Evolutionary conservation across 2,888 invertebrate species (phyloP), one percentile per base, ranked within the genome.

Genomic region (Xestia c-nigrum): DNA sequence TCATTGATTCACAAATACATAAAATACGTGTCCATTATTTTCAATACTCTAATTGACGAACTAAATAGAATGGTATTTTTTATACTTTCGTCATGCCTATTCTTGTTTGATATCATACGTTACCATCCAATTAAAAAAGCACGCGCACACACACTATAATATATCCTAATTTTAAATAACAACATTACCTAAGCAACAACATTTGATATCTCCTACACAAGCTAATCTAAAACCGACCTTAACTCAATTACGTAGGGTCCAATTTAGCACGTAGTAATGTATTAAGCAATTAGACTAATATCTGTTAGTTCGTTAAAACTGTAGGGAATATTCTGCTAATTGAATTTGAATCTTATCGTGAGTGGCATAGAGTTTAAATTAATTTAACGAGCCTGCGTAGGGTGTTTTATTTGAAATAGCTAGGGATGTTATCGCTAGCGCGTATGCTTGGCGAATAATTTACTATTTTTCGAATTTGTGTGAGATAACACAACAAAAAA

Each of bases 241-340:
- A 52, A 43, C 0, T 12, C 21, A 0, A 63, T 21, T 0, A 0
- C 0, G 0, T 61, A 83, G n/a, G 47, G 59, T 83, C 19, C 50
- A 73, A n/a, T 67, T 81, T 55, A 14, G 21, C 46, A 50, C 24
- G 43, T 14, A 43, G 9, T 21, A 19, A 70, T 12, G 50, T 68
- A 65, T 73, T 21, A 59, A 71, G 65, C 78, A 85, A 84, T 82
- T 78, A 85, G 61, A 72, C 72, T 77, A 80, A 70, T 72, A 74
- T 78, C 68, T 82, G 77, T 70, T 82, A 63, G 67, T 57, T 83
- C 66, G 74, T 83, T 84, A 74, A 67, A 83, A 52, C 52, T 73
- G 55, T 63, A 43, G 43, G 63, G 61, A 63, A 59, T 63, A 40
- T 64, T 65, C 19, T 50, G 72, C 16, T 78, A 76, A 73, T 63